phyloP scores from a whole-genome alignment of 2,888 invertebrate genomes.

The Spicauda simplicius region DNA sequence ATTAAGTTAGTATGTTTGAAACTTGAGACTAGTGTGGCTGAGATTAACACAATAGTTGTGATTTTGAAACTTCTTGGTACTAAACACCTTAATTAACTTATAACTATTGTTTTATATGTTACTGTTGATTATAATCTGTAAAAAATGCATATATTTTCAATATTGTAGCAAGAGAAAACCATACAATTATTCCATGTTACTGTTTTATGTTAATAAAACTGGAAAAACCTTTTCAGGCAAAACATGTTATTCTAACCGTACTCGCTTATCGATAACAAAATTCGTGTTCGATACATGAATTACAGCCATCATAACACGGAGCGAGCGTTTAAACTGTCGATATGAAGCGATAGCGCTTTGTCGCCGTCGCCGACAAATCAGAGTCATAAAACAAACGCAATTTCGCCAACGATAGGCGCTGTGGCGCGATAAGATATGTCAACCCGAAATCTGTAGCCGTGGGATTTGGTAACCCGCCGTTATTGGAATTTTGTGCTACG shows the following conservation, averaged over 20 bases:
- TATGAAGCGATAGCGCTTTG: constrained; percentile 69
- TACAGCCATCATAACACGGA: constrained; percentile 79
- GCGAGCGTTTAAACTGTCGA: constrained; percentile 71
- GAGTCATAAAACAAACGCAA: constrained; percentile 83
- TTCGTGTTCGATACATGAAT: constrained; percentile 83
- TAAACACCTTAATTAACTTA: neutral
- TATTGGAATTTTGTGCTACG: constrained; percentile 64
- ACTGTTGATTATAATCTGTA: too few species aligned
- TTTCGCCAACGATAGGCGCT: constrained; percentile 73
- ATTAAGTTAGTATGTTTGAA: neutral
- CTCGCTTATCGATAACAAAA: constrained; percentile 73
- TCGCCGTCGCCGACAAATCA: constrained; percentile 79
- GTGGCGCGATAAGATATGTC: constrained; percentile 77
- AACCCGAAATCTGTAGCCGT: constrained; percentile 79
- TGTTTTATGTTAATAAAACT: neutral
- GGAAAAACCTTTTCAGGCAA: neutral
- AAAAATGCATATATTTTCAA: too few species aligned
- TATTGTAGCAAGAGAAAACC: too few species aligned
- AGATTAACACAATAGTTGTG: neutral
- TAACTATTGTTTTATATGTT: too few species aligned
- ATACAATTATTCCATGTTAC: too few species aligned
- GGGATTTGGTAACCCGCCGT: constrained; percentile 71
- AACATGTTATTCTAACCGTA: constrained; percentile 54
- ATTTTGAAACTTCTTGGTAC: neutral
- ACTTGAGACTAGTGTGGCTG: neutral